Conservation (phyloP, 2,113 vertebrate species). For the Apus apus region DNA sequence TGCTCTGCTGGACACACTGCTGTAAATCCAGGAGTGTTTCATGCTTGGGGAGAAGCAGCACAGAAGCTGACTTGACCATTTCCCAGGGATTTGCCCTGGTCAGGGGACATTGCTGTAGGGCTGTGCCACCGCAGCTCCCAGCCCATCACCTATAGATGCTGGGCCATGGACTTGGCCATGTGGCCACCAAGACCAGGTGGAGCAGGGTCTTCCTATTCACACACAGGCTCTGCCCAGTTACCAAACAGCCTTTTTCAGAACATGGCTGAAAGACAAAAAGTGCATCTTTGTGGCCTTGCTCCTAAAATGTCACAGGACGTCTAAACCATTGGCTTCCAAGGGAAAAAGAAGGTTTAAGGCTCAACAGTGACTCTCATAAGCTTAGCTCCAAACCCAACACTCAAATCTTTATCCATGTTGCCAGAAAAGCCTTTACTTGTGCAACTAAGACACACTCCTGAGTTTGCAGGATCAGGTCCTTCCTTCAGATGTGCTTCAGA, state of each 20-base stretch:
- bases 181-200: background rate
- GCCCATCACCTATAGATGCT: background rate
- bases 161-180: background rate
- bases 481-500: background rate
- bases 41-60: background rate
- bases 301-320: background rate
- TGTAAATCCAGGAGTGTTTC: background rate
- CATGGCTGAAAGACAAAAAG: background rate
- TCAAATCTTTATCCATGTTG: background rate
- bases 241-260: background rate
- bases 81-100: background rate
- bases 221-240: background rate
- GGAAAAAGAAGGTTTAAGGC: background rate
- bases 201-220: background rate
- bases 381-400: background rate
- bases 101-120: accelerated
- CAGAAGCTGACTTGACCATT: background rate
- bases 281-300: background rate
- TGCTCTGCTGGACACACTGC: accelerated
- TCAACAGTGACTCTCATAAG: background rate
- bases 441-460: accelerated
- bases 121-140: background rate
- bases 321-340: background rate
- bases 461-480: background rate
- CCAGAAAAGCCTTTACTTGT: background rate